These are phyloP conservation scores for Lasioglossum zephyrum DNA, from an alignment of 2,888 invertebrate species.

Conservation along the genomic window DNA sequence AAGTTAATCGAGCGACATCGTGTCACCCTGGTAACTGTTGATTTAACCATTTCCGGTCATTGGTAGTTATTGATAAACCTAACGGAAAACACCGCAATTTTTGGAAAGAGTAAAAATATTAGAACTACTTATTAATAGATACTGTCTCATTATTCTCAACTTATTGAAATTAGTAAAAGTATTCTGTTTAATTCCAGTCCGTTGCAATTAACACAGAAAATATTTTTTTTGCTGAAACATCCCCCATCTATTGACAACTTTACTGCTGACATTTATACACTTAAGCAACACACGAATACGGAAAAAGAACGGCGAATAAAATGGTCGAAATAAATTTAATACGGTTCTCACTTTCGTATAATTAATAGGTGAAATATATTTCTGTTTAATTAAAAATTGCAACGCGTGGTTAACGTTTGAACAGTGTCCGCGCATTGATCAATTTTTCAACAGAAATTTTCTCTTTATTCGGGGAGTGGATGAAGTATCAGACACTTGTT, in stretches of 20 bases:
- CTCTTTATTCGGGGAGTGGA: slow-evolving; percentile 5
- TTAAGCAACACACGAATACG: not conserved
- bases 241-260: not conserved
- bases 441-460: not conserved
- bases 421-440: not conserved
- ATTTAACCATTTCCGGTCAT: not conserved
- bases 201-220: not conserved
- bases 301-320: not conserved
- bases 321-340: not conserved
- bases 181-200: no score
- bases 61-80: no score
- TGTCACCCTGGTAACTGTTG: not conserved
- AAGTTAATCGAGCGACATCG: not conserved
- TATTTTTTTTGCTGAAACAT: not conserved
- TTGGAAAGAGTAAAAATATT: not conserved
- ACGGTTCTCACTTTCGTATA: not conserved
- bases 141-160: not conserved
- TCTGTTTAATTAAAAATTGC: not conserved
- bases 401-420: not conserved
- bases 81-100: no score
- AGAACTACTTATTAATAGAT: not conserved
- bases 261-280: not conserved
- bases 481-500: slow-evolving; percentile 64
- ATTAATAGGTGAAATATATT: not conserved
- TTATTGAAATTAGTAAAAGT: not conserved